Evolutionary conservation across 2,113 vertebrate species (phyloP).

Genomic region (Geothlypis trichas): DNA sequence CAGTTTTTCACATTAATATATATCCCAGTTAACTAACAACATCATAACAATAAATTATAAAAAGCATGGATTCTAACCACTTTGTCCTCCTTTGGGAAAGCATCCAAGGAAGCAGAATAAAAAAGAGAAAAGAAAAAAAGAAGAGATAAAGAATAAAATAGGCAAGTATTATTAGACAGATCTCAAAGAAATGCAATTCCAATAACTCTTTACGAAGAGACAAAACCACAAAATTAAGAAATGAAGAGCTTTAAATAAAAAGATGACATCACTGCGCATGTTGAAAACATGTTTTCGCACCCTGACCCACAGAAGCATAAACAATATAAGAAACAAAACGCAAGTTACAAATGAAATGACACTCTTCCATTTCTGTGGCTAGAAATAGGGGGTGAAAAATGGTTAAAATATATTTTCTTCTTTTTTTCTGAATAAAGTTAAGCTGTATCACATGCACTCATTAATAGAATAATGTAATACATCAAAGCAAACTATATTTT

Average conservation of each 20-base stretch:
- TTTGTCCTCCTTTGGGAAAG: slow-evolving; percentile 99
- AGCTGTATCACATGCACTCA: neutral
- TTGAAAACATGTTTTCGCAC: neutral
- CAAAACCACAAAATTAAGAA: neutral
- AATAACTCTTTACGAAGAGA: slow-evolving; percentile 36
- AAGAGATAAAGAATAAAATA: slow-evolving; percentile 73
- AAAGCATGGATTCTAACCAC: slow-evolving; percentile 96
- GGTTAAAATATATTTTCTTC: neutral
- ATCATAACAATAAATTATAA: slow-evolving; percentile 72
- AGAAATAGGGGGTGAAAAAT: neutral
- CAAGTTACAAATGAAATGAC: neutral
- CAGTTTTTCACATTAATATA: neutral
- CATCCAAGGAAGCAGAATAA: slow-evolving; percentile 94
- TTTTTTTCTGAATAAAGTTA: neutral
- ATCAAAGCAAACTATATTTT: neutral
- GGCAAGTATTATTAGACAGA: slow-evolving; percentile 65
- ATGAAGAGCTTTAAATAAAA: slow-evolving; percentile 35
- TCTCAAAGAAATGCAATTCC: slow-evolving; percentile 59
- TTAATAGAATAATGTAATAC: neutral
- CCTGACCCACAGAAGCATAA: neutral
- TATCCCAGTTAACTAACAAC: slow-evolving; percentile 63
- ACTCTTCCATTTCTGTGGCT: neutral
- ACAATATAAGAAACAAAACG: slow-evolving; percentile 2
- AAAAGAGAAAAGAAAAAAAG: slow-evolving; percentile 72
- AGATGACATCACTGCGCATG: neutral